phyloP scores from a whole-genome alignment of 92 coral and sea anemone genomes.

The Plumapathes pennacea region DNA sequence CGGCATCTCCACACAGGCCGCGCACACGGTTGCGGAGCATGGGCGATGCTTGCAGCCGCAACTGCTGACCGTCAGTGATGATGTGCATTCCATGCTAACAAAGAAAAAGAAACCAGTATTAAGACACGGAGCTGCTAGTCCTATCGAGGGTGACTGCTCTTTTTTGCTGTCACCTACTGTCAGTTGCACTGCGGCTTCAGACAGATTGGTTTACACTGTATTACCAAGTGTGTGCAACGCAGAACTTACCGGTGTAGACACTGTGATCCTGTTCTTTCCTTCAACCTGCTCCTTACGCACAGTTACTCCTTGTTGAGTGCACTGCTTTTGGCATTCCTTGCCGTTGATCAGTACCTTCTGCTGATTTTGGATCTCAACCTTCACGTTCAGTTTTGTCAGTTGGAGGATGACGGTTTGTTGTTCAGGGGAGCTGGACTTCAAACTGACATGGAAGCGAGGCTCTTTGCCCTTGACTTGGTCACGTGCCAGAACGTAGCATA shows the following conservation, averaged over 20 bases:
- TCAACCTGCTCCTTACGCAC: not conserved
- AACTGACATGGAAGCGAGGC: conserved; percentile 6
- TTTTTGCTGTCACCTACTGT: too few species aligned
- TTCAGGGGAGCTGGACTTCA: too few species aligned
- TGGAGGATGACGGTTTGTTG: not conserved
- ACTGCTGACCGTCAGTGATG: conserved; percentile 11
- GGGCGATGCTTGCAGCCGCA: conserved; percentile 56
- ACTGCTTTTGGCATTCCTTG: too few species aligned
- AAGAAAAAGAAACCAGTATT: not conserved
- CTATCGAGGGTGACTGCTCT: too few species aligned
- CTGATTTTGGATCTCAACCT: conserved; percentile 4
- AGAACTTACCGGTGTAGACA: too few species aligned
- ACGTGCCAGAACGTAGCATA: conserved; percentile 59
- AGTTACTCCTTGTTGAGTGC: too few species aligned
- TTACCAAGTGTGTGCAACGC: too few species aligned
- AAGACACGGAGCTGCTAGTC: too few species aligned
- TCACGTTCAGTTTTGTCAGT: not conserved
- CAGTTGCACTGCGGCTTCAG: too few species aligned
- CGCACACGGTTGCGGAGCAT: conserved; percentile 61
- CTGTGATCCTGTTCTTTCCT: conserved; percentile 13
- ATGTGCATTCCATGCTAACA: conserved; percentile 13
- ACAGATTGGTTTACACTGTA: too few species aligned
- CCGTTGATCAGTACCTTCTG: conserved; percentile 1
- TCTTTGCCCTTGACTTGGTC: conserved; percentile 24
- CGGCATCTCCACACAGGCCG: conserved; percentile 80